Base-by-base conservation (phyloP, 2,797 vertebrate genomes). In the Epinephelus coioides region DNA sequence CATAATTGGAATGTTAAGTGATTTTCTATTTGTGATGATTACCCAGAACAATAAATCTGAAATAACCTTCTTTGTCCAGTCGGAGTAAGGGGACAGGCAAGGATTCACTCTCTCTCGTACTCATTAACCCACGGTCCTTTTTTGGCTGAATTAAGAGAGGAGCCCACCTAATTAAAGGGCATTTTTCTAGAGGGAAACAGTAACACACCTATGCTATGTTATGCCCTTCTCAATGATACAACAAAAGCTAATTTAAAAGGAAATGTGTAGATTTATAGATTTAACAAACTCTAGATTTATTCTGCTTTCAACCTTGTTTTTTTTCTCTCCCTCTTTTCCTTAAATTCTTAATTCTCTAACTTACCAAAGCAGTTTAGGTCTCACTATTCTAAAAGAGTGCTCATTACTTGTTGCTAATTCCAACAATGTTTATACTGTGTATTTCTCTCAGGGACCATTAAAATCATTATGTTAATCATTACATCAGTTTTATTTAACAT, bases 1-100 rank as follows among this genome's bases (percentile, higher is more conserved):
- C 73, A 70, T 93, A 91, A 94, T 92, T 93, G 83, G 84, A 93
- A 93, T 89, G 78, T 91, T 92, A 91, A 91, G 81, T 89, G 83
- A 86, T 89, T 95, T 92, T 94, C 89, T 93, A 89, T 90, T 89
- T 94, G 89, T 84, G 88, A 88, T 84, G 82, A 92, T 92, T 91
- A 89, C 91, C 85, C 85, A 73, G 83, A 91, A 93, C 89, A 90
- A 90, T 93, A 94, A 82, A 86, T 90, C 77, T 84, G 70, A 89
- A 92, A 89, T 94, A 88, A 89, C 85, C 87, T 89, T 89, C 78
- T 82, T 86, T 83, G 83, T 92, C 83, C 79, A 80, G 74, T 67
- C 47, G 21, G 57, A 86, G 69, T 81, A 86, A 88, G 73, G 76
- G 79, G 83, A 89, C 78, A 40, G 56, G 67, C 69, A 73, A 71